These are phyloP conservation scores for Psilopogon haemacephalus DNA, from an alignment of 2,113 vertebrate genomes.

Conservation along the genomic window DNA sequence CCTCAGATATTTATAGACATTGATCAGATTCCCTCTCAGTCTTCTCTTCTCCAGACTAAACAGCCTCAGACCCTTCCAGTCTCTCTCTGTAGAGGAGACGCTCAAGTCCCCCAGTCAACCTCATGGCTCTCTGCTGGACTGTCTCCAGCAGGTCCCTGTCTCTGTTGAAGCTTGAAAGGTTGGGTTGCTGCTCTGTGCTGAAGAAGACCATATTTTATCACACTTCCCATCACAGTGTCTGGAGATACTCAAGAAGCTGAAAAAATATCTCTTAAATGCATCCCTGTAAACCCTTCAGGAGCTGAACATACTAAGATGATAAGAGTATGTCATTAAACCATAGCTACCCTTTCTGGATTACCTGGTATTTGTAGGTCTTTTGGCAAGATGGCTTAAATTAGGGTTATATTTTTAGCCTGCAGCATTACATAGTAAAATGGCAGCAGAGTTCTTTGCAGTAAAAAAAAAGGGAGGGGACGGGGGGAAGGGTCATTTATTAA, in stretches of 20 bases:
- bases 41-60: no score
- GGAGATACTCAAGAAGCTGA: neutral
- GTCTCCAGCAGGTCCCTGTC: no score
- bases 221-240: neutral
- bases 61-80: no score
- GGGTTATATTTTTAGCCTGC: conserved; percentile 48
- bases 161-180: neutral
- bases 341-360: conserved; percentile 57
- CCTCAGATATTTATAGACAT: no score
- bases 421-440: conserved; percentile 56
- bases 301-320: conserved; percentile 46
- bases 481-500: neutral
- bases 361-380: conserved; percentile 56
- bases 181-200: neutral
- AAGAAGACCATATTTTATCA: neutral
- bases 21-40: no score
- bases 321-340: conserved; percentile 48
- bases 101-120: no score
- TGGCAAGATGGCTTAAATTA: conserved; percentile 65
- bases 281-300: conserved; percentile 36
- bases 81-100: no score
- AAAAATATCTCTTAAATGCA: conserved; percentile 15
- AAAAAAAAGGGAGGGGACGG: neutral
- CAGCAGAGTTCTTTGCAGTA: conserved; percentile 49
- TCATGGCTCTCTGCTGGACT: no score